Base-by-base conservation (phyloP, 2,113 vertebrate species). In the Pteronura brasiliensis region DNA sequence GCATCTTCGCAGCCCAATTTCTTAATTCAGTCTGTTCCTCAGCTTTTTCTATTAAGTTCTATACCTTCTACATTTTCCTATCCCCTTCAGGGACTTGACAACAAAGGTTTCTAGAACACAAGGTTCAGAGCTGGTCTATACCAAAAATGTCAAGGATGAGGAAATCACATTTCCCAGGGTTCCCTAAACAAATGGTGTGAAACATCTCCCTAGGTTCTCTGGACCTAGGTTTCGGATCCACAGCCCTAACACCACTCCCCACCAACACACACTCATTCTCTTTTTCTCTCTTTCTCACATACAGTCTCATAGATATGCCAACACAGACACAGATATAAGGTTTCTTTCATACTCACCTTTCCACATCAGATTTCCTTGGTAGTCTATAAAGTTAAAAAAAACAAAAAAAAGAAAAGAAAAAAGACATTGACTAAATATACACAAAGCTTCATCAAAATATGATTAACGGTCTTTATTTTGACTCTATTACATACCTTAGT, bases 281-380 rank as follows among this genome's bases (percentile, higher is more conserved):
- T 57, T 20, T 20, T 7, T 57, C 18, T 55, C 18, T 81, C n/a
- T 82, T 15, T 27, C 65, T 36, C 42, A 29, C 55, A 47, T 4
- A 31, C 11, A 89, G 27, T 86, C 21, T 61, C 49, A 79, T 2
- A 93, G 34, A 69, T 49, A 36, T 29, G 91, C 39, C 47, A 96
- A 86, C 44, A 84, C 15, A 79, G 71, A 96, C 29, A 88, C 3
- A 94, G 31, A 76, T 52, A 92, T 69, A 84, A 88, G 31, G 10
- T 17, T 84, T 91, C 91, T 91, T 95, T 92, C 42, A 91, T 96
- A 98, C 99, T 99, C 97, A 99, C 99, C 99, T 99, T 99, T 99
- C 99, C 99, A 99, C 99, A 98, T 99, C 99, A 18, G 99, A 99
- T 98, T 99, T 99, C 93, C 99, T 99, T 92, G 99, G 99, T 67